Base-by-base conservation (phyloP, 2,797 vertebrate species). In the Sebastes itinus region DNA sequence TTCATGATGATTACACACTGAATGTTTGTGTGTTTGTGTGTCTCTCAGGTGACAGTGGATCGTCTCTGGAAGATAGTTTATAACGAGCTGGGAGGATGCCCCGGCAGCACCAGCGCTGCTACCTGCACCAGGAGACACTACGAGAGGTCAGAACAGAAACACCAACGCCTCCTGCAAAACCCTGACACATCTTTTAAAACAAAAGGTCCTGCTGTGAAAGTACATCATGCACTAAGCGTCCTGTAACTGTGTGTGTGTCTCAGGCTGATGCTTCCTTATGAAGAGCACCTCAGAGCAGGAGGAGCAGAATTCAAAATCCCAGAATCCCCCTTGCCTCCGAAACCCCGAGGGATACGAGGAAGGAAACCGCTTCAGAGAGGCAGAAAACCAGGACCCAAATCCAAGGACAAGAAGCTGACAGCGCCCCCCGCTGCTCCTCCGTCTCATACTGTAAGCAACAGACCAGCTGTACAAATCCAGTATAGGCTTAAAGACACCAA, bases 41-140 rank as follows among this genome's bases (percentile, higher is more conserved):
- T 73, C 42, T 76, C 16, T 0, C 78, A 97, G 96, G 96, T 97
- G 84, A 96, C 96, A 0, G 56, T 89, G 0, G 94, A 94, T 9
- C 93, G 96, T 5, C 88, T 96, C 52, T 97, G 96, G 96, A 97
- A 97, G 75, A 90, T 93, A n/a, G 96, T 97, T 11, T 97, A 97
- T 54, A 96, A 97, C 7, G 95, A 96, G 91, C 82, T 97, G 78
- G 96, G 96, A 7, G 96, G 96, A 35, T 96, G 96, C 49, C 95
- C 96, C 0, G 96, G 96, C 55, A 97, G 96, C 88, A 97, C 96
- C 82, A 97, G 96, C 3, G 96, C 96, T 1, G 96, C 96, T 11
- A 97, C 96, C 60, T 97, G 96, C 89, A 97, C 96, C 83, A 87
- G 96, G 71, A 92, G 95, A 88, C 96, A 97, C 93, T 96, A 96